Percentiles rank a stretch among this genome's conserved stretches.
phyloP scores from a whole-genome alignment of 35 echinoderm and acorn worm genomes.

The Holothuria glaberrima region DNA sequence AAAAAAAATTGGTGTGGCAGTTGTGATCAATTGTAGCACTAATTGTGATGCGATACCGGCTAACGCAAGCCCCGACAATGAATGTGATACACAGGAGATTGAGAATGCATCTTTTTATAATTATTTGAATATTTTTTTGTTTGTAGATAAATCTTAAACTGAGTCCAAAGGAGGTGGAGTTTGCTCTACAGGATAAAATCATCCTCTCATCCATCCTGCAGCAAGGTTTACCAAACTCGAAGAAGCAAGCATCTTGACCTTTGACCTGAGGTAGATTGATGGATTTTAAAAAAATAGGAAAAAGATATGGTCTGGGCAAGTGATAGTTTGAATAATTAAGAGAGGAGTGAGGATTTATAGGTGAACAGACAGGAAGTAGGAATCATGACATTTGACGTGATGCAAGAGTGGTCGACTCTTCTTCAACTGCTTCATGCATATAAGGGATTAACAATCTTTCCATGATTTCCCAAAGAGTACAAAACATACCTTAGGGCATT shows the following conservation, averaged over 20 bases:
- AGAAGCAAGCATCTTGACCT: conserved; percentile 37
- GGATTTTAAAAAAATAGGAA: neutral
- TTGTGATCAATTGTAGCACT: too few relatives aligned
- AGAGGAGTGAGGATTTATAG: neutral
- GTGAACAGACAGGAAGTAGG: too few relatives aligned
- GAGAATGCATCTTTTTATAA: neutral
- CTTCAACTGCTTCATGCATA: too few relatives aligned
- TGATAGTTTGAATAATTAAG: neutral
- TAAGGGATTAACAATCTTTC: too few relatives aligned
- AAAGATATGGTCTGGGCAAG: neutral
- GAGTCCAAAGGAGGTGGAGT: conserved; percentile 92
- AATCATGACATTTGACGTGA: too few relatives aligned
- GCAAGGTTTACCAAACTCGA: conserved; percentile 72
- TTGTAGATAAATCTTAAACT: conserved; percentile 88
- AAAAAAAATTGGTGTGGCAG: too few relatives aligned
- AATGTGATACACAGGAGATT: too few relatives aligned
- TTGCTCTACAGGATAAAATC: conserved; percentile 96
- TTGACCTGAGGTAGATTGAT: neutral
- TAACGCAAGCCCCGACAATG: too few relatives aligned
- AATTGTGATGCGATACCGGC: too few relatives aligned
- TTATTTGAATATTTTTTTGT: neutral
- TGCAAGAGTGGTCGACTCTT: too few relatives aligned
- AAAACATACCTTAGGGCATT: too few relatives aligned
- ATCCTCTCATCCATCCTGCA: conserved; percentile 88
- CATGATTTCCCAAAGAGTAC: too few relatives aligned